Evolutionary conservation across 1,140 invertebrate genomes (phyloP).

Genomic region (Delia radicum): DNA sequence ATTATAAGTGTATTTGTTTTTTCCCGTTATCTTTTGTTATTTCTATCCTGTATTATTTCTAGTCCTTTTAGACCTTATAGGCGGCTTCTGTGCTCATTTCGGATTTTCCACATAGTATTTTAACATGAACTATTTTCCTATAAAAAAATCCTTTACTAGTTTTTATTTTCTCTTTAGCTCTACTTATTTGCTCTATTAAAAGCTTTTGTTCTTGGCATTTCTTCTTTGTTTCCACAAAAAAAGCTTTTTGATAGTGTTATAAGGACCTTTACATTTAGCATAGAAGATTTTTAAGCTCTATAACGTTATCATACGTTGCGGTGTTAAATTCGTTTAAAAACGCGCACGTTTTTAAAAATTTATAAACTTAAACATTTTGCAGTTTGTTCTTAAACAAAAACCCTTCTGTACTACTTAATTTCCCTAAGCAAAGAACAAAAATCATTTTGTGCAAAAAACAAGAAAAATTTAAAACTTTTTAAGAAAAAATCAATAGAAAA

Average conservation of each 20-base stretch:
- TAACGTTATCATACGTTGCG: slow-evolving; percentile 21
- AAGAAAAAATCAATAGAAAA: neutral
- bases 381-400: neutral
- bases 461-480: neutral
- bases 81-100: neutral
- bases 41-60: neutral
- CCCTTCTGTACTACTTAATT: too few species aligned
- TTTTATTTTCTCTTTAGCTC: neutral
- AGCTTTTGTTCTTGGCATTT: neutral
- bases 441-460: neutral
- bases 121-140: neutral
- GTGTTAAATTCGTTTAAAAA: slow-evolving; percentile 16
- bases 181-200: neutral
- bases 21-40: neutral
- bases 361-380: neutral
- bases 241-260: neutral
- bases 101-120: neutral
- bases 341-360: slow-evolving; percentile 7
- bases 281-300: neutral
- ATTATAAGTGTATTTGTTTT: neutral
- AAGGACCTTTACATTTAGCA: slow-evolving; percentile 7
- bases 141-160: neutral
- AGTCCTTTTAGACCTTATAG: neutral
- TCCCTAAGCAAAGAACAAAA: neutral
- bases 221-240: neutral